Evolutionary conservation across 2,888 invertebrate genomes (phyloP).

Genomic region (Schizaphis graminum): DNA sequence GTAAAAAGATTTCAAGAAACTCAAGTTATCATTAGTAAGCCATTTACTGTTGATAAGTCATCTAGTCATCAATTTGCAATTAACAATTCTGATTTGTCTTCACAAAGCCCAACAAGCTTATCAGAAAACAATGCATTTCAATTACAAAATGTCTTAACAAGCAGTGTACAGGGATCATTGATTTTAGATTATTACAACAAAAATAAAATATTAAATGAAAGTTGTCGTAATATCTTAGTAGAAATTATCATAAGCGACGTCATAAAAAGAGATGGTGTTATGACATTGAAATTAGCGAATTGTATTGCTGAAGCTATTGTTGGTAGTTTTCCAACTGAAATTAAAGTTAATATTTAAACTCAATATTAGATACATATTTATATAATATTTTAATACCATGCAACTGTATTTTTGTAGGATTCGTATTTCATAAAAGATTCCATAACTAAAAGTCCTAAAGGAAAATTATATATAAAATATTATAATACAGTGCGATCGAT

Average conservation of each 20-base stretch:
- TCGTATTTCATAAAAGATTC: not conserved
- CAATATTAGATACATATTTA: not conserved
- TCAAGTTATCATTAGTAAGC: not conserved
- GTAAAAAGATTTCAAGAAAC: not conserved
- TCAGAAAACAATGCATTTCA: not conserved
- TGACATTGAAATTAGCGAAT: not conserved
- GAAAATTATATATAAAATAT: slow-evolving; percentile 2
- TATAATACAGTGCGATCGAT: not conserved
- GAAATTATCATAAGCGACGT: not conserved
- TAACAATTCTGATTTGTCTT: not conserved
- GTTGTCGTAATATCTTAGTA: not conserved
- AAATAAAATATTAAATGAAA: not conserved
- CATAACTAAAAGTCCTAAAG: not conserved
- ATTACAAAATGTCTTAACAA: not conserved
- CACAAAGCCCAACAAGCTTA: not conserved
- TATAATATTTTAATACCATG: not conserved
- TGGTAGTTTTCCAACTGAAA: not conserved
- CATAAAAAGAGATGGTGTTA: not conserved
- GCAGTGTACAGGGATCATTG: not conserved
- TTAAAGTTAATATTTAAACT: not conserved
- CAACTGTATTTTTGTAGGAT: not conserved
- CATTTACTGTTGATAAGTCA: not conserved
- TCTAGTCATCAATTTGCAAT: not conserved
- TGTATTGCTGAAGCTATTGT: not conserved
- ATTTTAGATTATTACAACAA: not conserved